phyloP scores from a whole-genome alignment of 2,888 invertebrate species.

The Serrognathus titanus region DNA sequence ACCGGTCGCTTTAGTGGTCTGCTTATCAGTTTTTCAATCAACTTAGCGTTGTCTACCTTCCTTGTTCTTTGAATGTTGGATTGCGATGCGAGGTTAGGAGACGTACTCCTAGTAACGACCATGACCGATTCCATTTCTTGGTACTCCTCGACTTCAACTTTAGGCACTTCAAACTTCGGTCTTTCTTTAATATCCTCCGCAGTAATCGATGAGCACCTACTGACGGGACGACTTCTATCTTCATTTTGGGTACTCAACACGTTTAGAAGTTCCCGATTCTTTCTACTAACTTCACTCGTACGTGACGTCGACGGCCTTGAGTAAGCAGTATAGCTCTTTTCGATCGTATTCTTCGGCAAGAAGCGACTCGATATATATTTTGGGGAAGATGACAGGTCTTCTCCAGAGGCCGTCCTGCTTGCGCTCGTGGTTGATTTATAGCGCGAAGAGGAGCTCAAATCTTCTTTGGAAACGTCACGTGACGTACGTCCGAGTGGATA shows the following conservation, averaged over 20 bases:
- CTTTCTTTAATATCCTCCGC: constrained; percentile 31
- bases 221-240: constrained; percentile 36
- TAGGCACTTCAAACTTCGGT: constrained; percentile 6
- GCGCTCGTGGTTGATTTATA: constrained; percentile 18
- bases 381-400: constrained; percentile 41
- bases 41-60: constrained; percentile 70
- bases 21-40: constrained; percentile 66
- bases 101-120: constrained; percentile 72
- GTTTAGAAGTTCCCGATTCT: constrained; percentile 45
- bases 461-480: constrained; percentile 31
- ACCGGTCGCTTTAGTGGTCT: constrained; percentile 54
- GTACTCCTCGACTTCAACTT: constrained; percentile 10
- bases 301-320: constrained; percentile 38
- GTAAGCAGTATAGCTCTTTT: constrained; percentile 47
- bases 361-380: constrained; percentile 49
- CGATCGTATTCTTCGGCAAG: constrained; percentile 47
- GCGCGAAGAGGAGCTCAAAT: constrained; percentile 19
- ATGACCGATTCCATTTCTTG: constrained; percentile 53
- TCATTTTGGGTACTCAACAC: constrained; percentile 41
- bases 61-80: constrained; percentile 60
- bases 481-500: constrained; percentile 32
- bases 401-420: constrained; percentile 38
- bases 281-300: constrained; percentile 43
- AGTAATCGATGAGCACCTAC: constrained; percentile 40
- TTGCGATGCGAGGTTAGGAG: constrained; percentile 65